Evolutionary conservation across 2,797 vertebrate species (phyloP).

Genomic region (Emydoidea blandingii): DNA sequence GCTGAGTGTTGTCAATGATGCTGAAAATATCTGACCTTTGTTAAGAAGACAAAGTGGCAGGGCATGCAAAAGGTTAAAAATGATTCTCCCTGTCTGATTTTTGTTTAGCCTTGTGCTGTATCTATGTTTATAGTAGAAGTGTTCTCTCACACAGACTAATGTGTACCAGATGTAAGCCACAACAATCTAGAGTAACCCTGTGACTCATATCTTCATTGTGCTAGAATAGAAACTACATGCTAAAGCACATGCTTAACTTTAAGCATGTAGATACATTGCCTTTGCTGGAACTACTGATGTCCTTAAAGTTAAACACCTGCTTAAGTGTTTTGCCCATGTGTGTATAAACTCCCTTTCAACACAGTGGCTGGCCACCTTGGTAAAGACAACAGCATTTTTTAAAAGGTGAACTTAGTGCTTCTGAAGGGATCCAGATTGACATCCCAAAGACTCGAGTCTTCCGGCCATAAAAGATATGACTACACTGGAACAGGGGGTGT

Average conservation of each 20-base stretch:
- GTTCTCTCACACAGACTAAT: background rate
- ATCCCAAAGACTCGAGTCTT: background rate
- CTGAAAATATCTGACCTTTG: background rate
- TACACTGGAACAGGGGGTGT: background rate
- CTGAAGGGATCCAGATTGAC: background rate
- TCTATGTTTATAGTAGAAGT: slow-evolving; percentile 42
- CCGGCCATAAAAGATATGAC: background rate
- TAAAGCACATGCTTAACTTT: background rate
- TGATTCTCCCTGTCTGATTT: slow-evolving; percentile 31
- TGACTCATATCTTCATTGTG: background rate
- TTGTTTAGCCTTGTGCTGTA: slow-evolving; percentile 47
- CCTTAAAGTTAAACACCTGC: background rate
- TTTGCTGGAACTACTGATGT: background rate
- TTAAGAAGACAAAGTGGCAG: background rate
- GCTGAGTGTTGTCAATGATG: slow-evolving; percentile 26
- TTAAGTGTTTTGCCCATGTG: background rate
- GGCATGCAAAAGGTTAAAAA: slow-evolving; percentile 48
- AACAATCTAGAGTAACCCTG: background rate
- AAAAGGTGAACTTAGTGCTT: background rate
- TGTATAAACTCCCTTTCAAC: background rate
- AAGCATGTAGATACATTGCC: background rate
- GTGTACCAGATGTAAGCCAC: slow-evolving; percentile 20
- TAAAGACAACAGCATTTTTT: background rate
- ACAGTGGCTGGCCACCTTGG: background rate
- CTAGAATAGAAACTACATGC: background rate